Evolutionary conservation across 2,888 invertebrate genomes (phyloP), one percentile per base, ranked within the genome.

Genomic region (Harpalus rufipes): DNA sequence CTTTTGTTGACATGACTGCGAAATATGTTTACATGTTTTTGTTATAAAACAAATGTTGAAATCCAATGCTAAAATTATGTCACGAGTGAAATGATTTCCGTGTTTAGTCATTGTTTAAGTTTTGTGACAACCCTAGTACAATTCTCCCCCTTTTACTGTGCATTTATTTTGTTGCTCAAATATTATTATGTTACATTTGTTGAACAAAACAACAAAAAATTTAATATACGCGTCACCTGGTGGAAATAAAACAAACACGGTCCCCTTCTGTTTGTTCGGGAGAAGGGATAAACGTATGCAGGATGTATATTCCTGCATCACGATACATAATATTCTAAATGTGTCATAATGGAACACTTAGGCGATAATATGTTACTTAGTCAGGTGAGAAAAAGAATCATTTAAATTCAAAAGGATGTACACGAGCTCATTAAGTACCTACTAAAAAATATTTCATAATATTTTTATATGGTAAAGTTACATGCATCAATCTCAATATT

Each of bases 181-280:
- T 80, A 80, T 80, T 78, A 58, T 78, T 80, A 80, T 61, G 61
- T 80, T 80, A 80, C 80, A 80, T 80, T 80, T 41, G 80, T 80
- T 32, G 61, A 80, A 61, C 61, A 63, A 80, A 80, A 61, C 61
- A 80, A 61, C 39, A 61, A 80, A 80, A 80, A 61, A 63, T 80
- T 61, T 41, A 61, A 80, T 61, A 80, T 80, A 61, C 80, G 80
- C 61, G 80, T 61, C 80, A 80, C 80, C 80, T 80, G 80, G 39
- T 41, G 32, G 10, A 61, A 80, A 80, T 80, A 80, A 80, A 80
- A 63, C 80, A 80, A 80, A 80, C 41, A 80, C 6, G 16, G 16
- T n/a, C 80, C 80, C 80, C 61, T 79, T 80, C 61, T 80, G 80
- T 80, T 80, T 80, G 80, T 80, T 39, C 41, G 61, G 78, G 21